Evolutionary conservation across 2,113 vertebrate genomes (phyloP), one percentile per base, ranked within the genome.

Genomic region (Xiphophorus maculatus): DNA sequence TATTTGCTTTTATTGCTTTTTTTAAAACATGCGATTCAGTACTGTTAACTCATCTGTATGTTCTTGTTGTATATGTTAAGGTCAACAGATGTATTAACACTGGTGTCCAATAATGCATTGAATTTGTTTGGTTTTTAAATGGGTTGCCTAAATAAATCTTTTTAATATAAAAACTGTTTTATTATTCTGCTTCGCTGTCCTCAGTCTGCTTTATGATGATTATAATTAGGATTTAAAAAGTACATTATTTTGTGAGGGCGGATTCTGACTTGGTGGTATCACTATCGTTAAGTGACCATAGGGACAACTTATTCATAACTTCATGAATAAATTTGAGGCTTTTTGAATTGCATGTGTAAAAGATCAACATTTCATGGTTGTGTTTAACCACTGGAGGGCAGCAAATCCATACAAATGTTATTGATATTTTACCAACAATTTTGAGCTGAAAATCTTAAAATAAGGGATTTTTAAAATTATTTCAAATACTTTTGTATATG

Each of bases 321-420:
- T 48, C 5, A 48, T 48, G 44, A 48, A 17, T 48, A 17, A 17
- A 48, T 17, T 17, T 48, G 17, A 48, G 17, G 17, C 44, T 48
- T 48, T 1, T 48, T 17, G 44, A 48, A 48, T 48, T 25, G 25
- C 22, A 7, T 58, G 1, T 58, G 1, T 37, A 37, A 11, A 11
- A 54, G 3, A n/a, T 5, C 2, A 3, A 54, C 22, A 58, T 58
- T 58, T 58, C 25, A 58, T 58, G 9, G 48, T 6, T 66, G 19
- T 37, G 19, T 73, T 76, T 1, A 17, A 63, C 83, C 92, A 91
- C 80, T 28, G n/a, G 92, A 63, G 83, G 89, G 92, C 80, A 87
- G 84, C 80, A 91, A 3, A 75, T 27, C 58, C 61, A 33, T 4
- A 70, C 11, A 32, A 77, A 82, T 48, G 1, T 5, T 66, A 42